These are phyloP conservation scores for Tipula vernalis DNA, from an alignment of 2,888 invertebrate genomes.

Conservation along the genomic window DNA sequence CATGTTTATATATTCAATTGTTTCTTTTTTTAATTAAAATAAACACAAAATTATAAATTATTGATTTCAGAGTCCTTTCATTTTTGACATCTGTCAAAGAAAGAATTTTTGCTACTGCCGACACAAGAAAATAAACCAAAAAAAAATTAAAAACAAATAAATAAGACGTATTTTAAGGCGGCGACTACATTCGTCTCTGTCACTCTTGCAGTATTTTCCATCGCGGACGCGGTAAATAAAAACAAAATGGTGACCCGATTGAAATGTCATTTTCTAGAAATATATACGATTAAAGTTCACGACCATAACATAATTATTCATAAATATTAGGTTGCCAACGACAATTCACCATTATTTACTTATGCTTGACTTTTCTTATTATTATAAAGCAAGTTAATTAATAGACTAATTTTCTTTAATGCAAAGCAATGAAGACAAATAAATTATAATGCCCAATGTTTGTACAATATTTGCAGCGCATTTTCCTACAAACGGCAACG, in stretches of 20 bases:
- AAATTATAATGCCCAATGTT: background rate
- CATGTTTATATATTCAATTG: background rate
- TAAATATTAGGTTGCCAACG: background rate
- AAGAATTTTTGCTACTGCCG: constrained; percentile 6
- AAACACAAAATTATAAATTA: constrained; percentile 7
- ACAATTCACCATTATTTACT: background rate
- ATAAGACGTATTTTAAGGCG: constrained; percentile 5
- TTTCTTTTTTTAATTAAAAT: background rate
- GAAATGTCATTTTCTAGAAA: background rate
- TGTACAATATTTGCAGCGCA: background rate
- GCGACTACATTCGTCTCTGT: background rate
- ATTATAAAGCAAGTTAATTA: background rate
- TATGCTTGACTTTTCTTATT: background rate
- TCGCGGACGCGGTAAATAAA: background rate
- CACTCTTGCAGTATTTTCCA: background rate
- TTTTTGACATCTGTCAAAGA: constrained; percentile 10
- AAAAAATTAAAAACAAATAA: background rate
- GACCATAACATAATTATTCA: background rate
- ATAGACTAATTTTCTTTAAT: background rate
- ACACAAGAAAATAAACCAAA: background rate
- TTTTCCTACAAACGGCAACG: background rate
- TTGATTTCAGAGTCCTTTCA: background rate
- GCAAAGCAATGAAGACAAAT: no score
- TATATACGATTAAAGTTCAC: background rate
- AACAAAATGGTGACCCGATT: background rate